A percentile compares a stretch with the other conserved stretches of the same genome.
phyloP scores from a whole-genome alignment of 2,113 vertebrate genomes.

The Pseudopipra pipra region DNA sequence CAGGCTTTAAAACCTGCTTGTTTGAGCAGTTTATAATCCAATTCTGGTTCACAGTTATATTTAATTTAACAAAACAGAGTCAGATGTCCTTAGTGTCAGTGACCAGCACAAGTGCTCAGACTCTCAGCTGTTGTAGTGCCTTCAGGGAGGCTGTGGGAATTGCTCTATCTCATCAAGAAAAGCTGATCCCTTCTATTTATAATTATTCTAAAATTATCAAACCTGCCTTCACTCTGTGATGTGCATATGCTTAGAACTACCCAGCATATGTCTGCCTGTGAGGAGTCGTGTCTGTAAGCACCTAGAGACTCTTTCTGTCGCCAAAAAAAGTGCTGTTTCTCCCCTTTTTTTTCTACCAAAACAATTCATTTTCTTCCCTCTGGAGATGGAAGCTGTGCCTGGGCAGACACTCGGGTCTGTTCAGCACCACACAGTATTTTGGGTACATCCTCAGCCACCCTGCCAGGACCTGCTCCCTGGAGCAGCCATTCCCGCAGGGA shows the following conservation, averaged over 20 bases:
- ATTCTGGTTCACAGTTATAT: background rate
- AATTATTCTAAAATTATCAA: background rate
- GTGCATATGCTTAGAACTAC: background rate
- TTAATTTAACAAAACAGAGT: background rate
- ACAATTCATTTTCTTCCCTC: background rate
- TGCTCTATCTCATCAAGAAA: background rate
- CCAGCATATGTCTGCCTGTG: background rate
- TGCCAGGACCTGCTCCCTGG: background rate
- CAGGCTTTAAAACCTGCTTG: background rate
- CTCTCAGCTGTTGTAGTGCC: background rate
- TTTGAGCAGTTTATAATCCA: background rate
- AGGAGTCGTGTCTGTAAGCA: background rate
- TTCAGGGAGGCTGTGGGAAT: background rate
- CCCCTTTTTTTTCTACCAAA: background rate
- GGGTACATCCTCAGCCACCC: background rate
- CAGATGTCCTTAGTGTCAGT: background rate
- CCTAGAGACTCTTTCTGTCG: background rate
- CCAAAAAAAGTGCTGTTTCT: background rate
- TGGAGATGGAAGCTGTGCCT: background rate
- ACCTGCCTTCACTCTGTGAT: background rate
- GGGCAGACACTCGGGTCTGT: background rate
- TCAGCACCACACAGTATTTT: background rate
- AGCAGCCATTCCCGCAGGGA: rapidly evolving
- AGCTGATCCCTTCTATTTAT: background rate
- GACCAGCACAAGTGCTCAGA: background rate